Evolutionary conservation across 2,797 vertebrate species (phyloP).

Genomic region (Mus caroli): DNA sequence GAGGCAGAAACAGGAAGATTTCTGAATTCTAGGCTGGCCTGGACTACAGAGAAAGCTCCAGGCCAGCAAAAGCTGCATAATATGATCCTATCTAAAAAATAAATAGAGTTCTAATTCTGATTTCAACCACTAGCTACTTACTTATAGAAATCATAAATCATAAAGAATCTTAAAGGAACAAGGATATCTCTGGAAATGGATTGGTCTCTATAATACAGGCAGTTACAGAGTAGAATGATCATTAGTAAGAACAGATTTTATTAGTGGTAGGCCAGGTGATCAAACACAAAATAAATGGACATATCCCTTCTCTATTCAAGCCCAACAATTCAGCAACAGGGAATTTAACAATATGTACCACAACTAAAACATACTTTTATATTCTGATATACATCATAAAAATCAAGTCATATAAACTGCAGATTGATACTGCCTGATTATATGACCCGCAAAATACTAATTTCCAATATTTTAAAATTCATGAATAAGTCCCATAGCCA

Average conservation of each 20-base stretch:
- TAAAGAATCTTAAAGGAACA: conserved; percentile 52
- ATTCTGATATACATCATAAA: conserved; percentile 25
- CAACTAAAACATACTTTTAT: conserved; percentile 52
- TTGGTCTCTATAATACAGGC: not conserved
- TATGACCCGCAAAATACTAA: conserved; percentile 28
- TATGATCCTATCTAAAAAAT: not conserved
- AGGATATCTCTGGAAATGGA: conserved; percentile 57
- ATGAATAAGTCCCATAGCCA: conserved; percentile 8
- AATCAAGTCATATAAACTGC: conserved; percentile 39
- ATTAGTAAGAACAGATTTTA: not conserved
- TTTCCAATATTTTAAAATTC: conserved; percentile 50
- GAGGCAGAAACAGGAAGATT: not conserved
- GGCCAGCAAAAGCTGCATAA: not conserved
- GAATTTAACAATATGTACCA: conserved; percentile 27
- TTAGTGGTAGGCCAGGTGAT: conserved; percentile 32
- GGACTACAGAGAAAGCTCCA: not conserved
- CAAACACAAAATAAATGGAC: conserved; percentile 50
- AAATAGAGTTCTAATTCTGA: not conserved
- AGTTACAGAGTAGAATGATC: conserved; percentile 8
- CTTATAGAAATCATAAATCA: conserved; percentile 59
- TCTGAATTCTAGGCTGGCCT: not conserved
- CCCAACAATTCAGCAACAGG: not conserved
- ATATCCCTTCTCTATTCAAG: conserved; percentile 37
- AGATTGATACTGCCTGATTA: conserved; percentile 36
- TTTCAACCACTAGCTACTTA: conserved; percentile 41